Evolutionary conservation across 1,140 invertebrate genomes (phyloP).

Genomic region (Conus betulinus): DNA sequence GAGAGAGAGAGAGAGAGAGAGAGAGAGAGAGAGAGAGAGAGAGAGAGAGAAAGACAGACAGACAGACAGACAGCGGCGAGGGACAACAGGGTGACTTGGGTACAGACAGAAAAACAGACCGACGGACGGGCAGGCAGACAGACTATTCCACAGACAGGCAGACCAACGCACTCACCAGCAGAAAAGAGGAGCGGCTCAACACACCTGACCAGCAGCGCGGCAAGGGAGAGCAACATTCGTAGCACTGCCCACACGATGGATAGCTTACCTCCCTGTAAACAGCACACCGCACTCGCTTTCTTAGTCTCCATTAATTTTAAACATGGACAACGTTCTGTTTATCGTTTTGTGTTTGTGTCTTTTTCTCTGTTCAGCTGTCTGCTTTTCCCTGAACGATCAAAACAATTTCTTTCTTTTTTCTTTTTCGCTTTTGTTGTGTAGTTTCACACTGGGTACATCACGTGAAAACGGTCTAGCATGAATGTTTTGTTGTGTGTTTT

Average conservation of each 20-base stretch:
- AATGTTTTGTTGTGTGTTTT: no score
- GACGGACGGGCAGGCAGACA: neutral
- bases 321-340: no score
- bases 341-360: no score
- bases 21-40: neutral
- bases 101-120: neutral
- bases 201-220: slow-evolving; percentile 11
- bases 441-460: no score
- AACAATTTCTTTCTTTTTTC: no score
- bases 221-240: neutral
- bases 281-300: neutral
- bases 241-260: slow-evolving; percentile 1
- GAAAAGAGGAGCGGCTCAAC: slow-evolving; percentile 23
- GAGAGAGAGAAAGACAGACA: neutral
- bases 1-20: neutral
- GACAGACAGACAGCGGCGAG: neutral
- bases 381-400: no score
- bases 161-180: neutral
- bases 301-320: no score
- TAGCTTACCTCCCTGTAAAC: slow-evolving; percentile 20
- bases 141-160: neutral
- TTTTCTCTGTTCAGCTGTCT: no score
- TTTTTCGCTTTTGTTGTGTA: no score
- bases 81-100: no score
- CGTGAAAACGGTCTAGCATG: no score